A percentile compares a stretch with the other conserved stretches of the same genome.
Conservation (phyloP, 2,113 vertebrate genomes). For the Origma solitaria region DNA sequence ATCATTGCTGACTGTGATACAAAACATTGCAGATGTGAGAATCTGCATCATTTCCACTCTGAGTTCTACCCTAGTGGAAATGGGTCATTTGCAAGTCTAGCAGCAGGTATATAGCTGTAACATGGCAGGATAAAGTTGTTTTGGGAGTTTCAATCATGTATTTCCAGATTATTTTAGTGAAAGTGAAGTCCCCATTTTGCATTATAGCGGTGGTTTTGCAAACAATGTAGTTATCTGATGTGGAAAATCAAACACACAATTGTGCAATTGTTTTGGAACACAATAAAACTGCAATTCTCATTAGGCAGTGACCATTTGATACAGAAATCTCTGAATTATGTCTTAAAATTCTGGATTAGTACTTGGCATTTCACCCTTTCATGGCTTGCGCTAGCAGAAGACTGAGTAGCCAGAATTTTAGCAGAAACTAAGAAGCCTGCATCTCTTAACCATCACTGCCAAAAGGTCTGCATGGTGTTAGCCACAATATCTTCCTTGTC, state of each 20-base stretch:
- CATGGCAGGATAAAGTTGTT: constrained; percentile 29
- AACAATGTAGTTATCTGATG: constrained; percentile 28
- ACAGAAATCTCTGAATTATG: constrained; percentile 16
- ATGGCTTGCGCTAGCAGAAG: neutral
- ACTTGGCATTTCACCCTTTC: neutral
- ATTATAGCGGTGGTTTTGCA: neutral
- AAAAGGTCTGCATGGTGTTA: neutral
- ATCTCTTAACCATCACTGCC: neutral
- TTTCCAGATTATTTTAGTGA: constrained; percentile 14
- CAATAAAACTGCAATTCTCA: constrained; percentile 21
- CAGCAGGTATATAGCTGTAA: constrained; percentile 43
- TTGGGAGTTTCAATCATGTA: constrained; percentile 1
- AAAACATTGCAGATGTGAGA: constrained; percentile 14
- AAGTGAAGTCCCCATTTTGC: constrained; percentile 33
- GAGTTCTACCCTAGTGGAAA: constrained; percentile 4
- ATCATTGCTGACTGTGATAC: neutral
- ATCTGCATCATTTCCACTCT: neutral
- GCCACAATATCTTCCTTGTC: neutral
- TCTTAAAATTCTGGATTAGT: constrained; percentile 13
- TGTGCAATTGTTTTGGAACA: constrained; percentile 5
- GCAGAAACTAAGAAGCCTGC: neutral
- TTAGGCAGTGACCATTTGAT: neutral
- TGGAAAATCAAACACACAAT: constrained; percentile 37
- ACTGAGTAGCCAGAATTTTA: neutral
- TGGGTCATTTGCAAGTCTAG: constrained; percentile 26